Percentiles rank a stretch among this genome's conserved stretches.
Conservation (phyloP, 2,888 invertebrate species). For the Drosophila subquinaria region DNA sequence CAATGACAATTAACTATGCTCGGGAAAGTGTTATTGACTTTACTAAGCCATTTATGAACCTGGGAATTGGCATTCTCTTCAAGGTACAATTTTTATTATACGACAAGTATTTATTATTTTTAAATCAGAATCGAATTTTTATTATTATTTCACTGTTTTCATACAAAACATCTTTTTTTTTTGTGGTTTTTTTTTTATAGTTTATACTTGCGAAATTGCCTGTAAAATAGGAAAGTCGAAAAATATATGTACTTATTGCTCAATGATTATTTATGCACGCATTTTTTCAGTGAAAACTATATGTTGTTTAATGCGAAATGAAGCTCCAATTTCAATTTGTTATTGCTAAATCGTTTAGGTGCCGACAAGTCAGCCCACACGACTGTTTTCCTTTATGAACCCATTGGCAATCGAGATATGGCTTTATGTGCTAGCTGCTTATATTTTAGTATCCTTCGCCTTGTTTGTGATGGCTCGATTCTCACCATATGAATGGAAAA, state of each 20-base stretch:
- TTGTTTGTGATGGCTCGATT: slow-evolving; percentile 98
- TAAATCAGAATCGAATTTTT: no score
- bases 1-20: slow-evolving; percentile 99
- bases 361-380: slow-evolving; percentile 94
- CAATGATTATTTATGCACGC: no score
- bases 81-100: slow-evolving; percentile 88
- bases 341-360: slow-evolving; percentile 87
- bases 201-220: no score
- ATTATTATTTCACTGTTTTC: no score
- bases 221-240: no score
- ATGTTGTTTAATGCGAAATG: no score
- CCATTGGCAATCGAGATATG: slow-evolving; percentile 98
- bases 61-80: slow-evolving; percentile 98
- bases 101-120: no score
- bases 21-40: slow-evolving; percentile 96
- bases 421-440: slow-evolving; percentile 97
- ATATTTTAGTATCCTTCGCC: slow-evolving; percentile 96
- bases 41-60: slow-evolving; percentile 99
- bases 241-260: no score
- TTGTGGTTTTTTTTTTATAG: no score
- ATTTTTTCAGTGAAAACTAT: no score
- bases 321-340: no score
- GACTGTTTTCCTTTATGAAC: slow-evolving; percentile 97
- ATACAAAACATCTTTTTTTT: no score
- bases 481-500: slow-evolving; percentile 98